phyloP scores from a whole-genome alignment of 2,113 vertebrate species.

The Entelurus aequoreus region DNA sequence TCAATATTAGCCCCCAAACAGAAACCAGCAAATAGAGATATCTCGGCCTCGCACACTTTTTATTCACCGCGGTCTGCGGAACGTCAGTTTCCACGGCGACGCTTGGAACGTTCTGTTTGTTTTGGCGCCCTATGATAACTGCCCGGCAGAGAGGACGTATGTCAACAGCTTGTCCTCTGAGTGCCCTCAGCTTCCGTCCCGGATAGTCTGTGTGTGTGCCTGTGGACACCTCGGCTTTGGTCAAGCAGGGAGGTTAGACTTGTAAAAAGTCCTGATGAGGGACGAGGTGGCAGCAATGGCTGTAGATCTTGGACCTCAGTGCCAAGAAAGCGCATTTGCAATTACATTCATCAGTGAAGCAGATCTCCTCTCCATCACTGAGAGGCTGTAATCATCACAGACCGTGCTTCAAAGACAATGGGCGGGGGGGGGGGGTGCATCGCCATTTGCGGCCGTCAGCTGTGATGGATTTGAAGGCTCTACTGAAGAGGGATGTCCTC shows the following conservation, averaged over 20 bases:
- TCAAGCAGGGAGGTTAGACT: neutral
- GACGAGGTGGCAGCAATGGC: slow-evolving; percentile 23
- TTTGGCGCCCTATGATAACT: slow-evolving; percentile 28
- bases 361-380: slow-evolving; percentile 50
- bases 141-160: slow-evolving; percentile 5
- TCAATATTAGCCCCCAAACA: slow-evolving; percentile 52
- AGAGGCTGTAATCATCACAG: slow-evolving; percentile 58
- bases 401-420: slow-evolving; percentile 66
- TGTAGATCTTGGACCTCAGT: slow-evolving; percentile 25
- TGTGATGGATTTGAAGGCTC: slow-evolving; percentile 54
- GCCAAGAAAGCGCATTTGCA: slow-evolving; percentile 47
- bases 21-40: slow-evolving; percentile 27
- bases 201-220: slow-evolving; percentile 8
- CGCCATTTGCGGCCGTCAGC: slow-evolving; percentile 34
- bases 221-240: slow-evolving; percentile 6
- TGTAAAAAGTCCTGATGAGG: slow-evolving; percentile 17
- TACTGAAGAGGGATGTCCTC: slow-evolving; percentile 26
- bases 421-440: slow-evolving; percentile 45
- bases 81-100: slow-evolving; percentile 35
- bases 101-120: slow-evolving; percentile 32
- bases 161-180: slow-evolving; percentile 33
- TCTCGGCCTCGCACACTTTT: slow-evolving; percentile 19
- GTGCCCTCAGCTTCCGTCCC: slow-evolving; percentile 24
- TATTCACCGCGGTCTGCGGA: slow-evolving; percentile 12
- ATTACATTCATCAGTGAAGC: slow-evolving; percentile 56